Evolutionary conservation across 2,797 vertebrate genomes (phyloP).

Genomic region (Furcifer pardalis): DNA sequence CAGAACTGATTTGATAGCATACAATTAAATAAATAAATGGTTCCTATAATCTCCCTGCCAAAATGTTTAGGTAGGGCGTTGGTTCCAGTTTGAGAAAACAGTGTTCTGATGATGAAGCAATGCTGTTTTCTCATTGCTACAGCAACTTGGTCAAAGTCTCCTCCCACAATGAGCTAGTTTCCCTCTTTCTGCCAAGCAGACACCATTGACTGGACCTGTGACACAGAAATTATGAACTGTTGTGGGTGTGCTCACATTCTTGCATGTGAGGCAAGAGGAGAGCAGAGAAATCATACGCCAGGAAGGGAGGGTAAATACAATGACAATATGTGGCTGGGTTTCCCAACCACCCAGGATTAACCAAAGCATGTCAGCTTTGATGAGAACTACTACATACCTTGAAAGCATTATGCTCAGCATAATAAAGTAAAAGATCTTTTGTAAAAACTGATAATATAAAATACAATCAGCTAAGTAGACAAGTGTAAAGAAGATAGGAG

Average conservation of each 20-base stretch:
- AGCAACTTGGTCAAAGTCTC: slow-evolving; percentile 59
- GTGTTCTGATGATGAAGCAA: slow-evolving; percentile 61
- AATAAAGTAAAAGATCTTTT: not conserved
- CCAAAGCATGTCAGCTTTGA: not conserved
- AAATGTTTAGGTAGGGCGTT: slow-evolving; percentile 57
- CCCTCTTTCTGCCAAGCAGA: slow-evolving; percentile 50
- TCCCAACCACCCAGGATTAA: not conserved
- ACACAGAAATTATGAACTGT: slow-evolving; percentile 63
- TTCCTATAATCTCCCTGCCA: not conserved
- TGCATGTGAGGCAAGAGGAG: not conserved
- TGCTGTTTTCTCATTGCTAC: slow-evolving; percentile 68
- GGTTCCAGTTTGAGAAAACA: slow-evolving; percentile 45
- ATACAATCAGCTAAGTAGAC: not conserved
- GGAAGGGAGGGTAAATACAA: not conserved
- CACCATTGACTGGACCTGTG: slow-evolving; percentile 41
- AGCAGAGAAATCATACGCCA: not conserved
- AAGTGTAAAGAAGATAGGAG: not conserved
- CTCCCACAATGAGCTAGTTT: slow-evolving; percentile 45
- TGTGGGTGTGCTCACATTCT: slow-evolving; percentile 35
- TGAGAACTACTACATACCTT: not conserved
- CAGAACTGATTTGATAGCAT: no score
- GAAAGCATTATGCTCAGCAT: not conserved
- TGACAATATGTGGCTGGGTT: no score
- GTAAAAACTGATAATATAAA: not conserved
- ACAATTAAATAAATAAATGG: not conserved